Conservation (phyloP, 2,113 vertebrate species). For the Arvicanthis niloticus region DNA sequence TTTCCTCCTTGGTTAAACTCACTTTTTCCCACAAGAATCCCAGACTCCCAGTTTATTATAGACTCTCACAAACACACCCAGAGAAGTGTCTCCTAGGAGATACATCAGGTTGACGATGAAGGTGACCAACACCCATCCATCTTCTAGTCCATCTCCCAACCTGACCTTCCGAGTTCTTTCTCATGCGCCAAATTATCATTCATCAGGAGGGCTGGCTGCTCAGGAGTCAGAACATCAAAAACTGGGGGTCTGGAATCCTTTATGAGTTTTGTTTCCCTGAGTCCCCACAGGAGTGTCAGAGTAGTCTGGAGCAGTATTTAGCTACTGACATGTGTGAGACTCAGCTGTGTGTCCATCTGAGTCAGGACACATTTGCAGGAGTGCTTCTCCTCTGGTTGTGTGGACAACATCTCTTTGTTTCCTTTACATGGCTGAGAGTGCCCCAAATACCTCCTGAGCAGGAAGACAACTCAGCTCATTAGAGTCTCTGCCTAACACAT, state of each 20-base stretch:
- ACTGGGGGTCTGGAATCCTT: neutral
- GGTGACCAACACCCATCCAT: neutral
- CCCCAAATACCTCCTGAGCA: neutral
- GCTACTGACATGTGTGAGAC: neutral
- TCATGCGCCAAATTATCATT: neutral
- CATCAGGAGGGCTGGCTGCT: neutral
- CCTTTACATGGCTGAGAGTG: neutral
- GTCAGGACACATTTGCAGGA: neutral
- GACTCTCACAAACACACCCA: neutral
- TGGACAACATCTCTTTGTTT: neutral
- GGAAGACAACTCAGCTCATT: neutral
- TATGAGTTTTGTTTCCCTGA: neutral
- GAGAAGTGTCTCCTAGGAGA: neutral
- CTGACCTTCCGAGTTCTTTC: neutral
- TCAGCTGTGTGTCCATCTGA: rapidly evolving
- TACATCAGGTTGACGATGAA: neutral
- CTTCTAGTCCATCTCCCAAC: neutral
- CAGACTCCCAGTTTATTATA: neutral
- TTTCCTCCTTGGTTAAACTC: neutral
- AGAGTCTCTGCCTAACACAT: neutral
- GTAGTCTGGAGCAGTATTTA: rapidly evolving
- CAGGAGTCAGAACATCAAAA: neutral
- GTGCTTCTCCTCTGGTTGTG: neutral
- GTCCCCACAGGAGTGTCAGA: neutral
- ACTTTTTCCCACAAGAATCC: too few species aligned